phyloP scores from a whole-genome alignment of 64 coral and sea anemone genomes.

The Platygyra sinensis region DNA sequence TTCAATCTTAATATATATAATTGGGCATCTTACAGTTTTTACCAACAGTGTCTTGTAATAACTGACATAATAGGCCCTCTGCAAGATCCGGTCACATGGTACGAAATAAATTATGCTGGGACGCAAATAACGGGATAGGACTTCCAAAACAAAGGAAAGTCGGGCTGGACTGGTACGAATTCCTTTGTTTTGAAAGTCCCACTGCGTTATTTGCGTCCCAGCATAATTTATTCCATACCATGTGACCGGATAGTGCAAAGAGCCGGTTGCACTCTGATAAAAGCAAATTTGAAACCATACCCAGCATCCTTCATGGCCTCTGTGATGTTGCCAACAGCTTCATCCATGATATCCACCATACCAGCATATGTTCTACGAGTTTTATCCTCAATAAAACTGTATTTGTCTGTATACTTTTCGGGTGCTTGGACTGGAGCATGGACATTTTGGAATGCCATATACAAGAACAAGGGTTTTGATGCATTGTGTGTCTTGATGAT shows the following conservation, averaged over 20 bases:
- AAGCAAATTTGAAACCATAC: background rate
- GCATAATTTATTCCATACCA: too few species aligned
- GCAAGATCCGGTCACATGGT: too few species aligned
- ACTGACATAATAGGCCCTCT: too few species aligned
- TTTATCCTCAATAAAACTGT: slow-evolving; percentile 52
- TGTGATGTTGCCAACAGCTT: slow-evolving; percentile 28
- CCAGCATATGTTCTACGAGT: slow-evolving; percentile 27
- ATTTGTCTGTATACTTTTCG: slow-evolving; percentile 23
- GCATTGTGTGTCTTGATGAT: slow-evolving; percentile 40
- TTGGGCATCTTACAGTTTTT: too few species aligned
- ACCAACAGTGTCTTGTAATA: background rate
- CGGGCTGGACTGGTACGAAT: too few species aligned
- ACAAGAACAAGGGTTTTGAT: slow-evolving; percentile 43
- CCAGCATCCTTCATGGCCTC: slow-evolving; percentile 23
- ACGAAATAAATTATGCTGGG: too few species aligned
- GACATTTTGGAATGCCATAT: slow-evolving; percentile 66
- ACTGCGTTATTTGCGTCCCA: too few species aligned
- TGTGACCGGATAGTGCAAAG: too few species aligned
- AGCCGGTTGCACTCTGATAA: background rate
- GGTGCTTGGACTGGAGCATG: slow-evolving; percentile 50
- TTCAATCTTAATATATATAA: background rate
- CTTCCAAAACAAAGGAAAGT: too few species aligned
- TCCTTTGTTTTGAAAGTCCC: too few species aligned
- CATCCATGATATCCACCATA: slow-evolving; percentile 29
- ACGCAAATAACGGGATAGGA: too few species aligned